Base-by-base conservation (phyloP, 2,113 vertebrate genomes). In the Cinclus cinclus region DNA sequence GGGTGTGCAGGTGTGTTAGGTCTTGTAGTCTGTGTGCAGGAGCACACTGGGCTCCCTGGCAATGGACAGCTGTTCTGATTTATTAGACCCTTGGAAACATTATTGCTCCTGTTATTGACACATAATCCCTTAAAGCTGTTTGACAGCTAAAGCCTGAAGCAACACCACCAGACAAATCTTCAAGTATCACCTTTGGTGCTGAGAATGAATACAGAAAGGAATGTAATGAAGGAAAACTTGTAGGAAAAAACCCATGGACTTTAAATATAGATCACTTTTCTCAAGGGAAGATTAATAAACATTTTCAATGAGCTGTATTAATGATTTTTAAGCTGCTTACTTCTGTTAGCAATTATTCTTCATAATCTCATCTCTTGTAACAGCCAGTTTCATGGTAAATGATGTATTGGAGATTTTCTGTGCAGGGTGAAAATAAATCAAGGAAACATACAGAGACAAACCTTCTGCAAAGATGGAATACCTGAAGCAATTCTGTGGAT, bases 131-230 rank as follows among this genome's bases (percentile, higher is more conserved):
- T 92, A 78, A 95, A 97, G 91, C 68, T 74, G 84, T 97, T 92
- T 97, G 98, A 98, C 96, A 97, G 97, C 88, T 98, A 92, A 97
- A 97, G 97, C 98, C 98, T 97, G 87, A 90, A 98, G 98, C 97
- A 97, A 98, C 92, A 95, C 59, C 90, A 92, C 93, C 83, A 96
- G 95, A 96, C 93, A 97, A 97, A 97, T 98, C 97, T 97, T 95
- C 96, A 84, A 80, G 50, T 83, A 94, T 96, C 90, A 87, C 24
- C 91, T 96, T 94, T 94, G 97, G 96, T 94, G 97, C 90, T 84
- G 89, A 96, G 96, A 96, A 95, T 82, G 41, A 79, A 60, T 31
- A 21, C 3, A 97, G 93, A 97, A 53, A 92, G 92, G 82, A 74
- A 89, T 74, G 33, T 39, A 44, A 89, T 83, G 55, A n/a, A 25